Evolutionary conservation across 2,888 invertebrate genomes (phyloP).

Genomic region (Cephonodes hylas): DNA sequence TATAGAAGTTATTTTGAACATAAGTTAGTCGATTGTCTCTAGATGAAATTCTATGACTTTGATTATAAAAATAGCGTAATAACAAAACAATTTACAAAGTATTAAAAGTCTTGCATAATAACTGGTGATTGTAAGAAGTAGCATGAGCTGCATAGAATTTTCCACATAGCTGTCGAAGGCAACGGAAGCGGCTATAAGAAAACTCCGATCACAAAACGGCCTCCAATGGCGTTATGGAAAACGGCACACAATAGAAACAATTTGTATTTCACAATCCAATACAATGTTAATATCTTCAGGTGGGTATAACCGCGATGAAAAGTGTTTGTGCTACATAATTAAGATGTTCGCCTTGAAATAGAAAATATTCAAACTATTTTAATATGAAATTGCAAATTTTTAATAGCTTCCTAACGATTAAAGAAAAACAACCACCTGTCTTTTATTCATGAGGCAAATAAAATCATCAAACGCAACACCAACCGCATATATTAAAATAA

Average conservation of each 20-base stretch:
- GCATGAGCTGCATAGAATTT: background rate
- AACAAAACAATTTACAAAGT: background rate
- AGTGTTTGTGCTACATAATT: conserved; percentile 3
- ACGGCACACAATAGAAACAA: conserved; percentile 44
- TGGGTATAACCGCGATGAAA: conserved; percentile 33
- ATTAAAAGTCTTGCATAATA: background rate
- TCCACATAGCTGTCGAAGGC: conserved; percentile 3
- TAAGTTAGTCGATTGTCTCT: background rate
- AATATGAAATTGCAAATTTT: too few relatives aligned
- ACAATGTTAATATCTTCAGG: conserved; percentile 48
- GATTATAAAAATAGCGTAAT: background rate
- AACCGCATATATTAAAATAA: conserved; percentile 1
- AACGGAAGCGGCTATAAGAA: background rate
- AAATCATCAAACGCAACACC: background rate
- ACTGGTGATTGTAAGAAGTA: background rate
- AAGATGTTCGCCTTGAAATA: background rate
- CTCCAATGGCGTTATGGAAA: conserved; percentile 30
- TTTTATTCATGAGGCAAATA: background rate
- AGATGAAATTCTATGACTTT: background rate
- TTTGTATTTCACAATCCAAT: conserved; percentile 42
- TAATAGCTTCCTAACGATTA: background rate
- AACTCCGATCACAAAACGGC: conserved; percentile 2
- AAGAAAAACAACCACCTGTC: background rate
- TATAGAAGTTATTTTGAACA: background rate
- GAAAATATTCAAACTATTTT: too few relatives aligned